phyloP scores from a whole-genome alignment of 1,140 invertebrate species.

The Drosophila setifemur region DNA sequence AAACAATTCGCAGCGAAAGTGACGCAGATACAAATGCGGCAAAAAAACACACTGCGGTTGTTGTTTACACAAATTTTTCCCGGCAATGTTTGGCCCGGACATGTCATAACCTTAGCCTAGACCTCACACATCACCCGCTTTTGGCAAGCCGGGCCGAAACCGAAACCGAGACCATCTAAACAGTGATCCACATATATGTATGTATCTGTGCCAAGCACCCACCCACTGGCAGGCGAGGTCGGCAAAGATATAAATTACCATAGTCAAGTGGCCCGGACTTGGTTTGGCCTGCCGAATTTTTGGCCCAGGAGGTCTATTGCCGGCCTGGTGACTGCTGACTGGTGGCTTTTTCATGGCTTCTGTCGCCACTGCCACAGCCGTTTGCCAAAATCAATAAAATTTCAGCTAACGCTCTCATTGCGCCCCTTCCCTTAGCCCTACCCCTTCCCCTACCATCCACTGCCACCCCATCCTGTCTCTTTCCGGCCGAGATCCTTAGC shows the following conservation, averaged over 20 bases:
- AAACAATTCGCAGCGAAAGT: conserved; percentile 50
- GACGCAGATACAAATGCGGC: conserved; percentile 73
- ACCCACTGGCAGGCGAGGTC: conserved; percentile 46
- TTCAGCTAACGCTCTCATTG: conserved; percentile 62
- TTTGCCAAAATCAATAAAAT: conserved; percentile 78
- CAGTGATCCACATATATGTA: no score
- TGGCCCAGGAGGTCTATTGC: conserved; percentile 49
- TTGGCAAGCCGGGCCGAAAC: no score
- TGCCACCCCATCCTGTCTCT: no score
- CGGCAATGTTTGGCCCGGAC: conserved; percentile 38
- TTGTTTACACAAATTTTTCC: conserved; percentile 54
- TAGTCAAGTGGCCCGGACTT: conserved; percentile 52
- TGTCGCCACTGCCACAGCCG: conserved; percentile 21
- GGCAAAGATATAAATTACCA: conserved; percentile 69
- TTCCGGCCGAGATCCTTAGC: not conserved
- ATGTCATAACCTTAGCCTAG: conserved; percentile 79
- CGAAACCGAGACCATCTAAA: no score
- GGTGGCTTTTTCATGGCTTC: conserved; percentile 61
- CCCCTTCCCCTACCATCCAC: no score
- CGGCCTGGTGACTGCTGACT: conserved; percentile 30
- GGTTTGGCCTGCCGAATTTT: conserved; percentile 35
- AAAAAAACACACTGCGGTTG: conserved; percentile 4
- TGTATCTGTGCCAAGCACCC: no score
- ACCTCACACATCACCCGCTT: conserved; percentile 46
- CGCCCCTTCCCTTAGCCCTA: conserved; percentile 3